These are phyloP conservation scores for Dromas ardeola DNA, from an alignment of 2,113 vertebrate species.

Conservation along the genomic window DNA sequence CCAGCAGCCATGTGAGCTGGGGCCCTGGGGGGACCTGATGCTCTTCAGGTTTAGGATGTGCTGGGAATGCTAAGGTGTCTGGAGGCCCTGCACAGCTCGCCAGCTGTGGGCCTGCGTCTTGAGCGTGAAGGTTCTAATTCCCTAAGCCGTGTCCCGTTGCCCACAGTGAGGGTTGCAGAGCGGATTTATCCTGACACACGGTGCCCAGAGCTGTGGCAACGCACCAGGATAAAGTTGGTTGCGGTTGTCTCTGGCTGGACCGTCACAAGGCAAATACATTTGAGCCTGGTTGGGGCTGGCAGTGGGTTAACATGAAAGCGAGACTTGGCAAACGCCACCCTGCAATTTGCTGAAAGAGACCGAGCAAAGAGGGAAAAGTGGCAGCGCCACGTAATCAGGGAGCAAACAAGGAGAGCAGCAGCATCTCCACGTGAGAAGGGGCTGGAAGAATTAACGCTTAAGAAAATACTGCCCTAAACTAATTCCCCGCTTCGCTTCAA, in stretches of 20 bases:
- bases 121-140: not conserved
- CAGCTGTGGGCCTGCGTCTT: not conserved
- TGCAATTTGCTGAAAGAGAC: not conserved
- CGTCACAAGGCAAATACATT: not conserved
- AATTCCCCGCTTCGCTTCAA: not conserved
- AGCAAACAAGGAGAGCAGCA: slow-evolving; percentile 24
- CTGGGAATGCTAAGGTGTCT: not conserved
- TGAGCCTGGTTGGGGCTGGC: not conserved
- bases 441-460: not conserved
- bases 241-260: not conserved
- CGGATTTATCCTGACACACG: not conserved
- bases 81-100: not conserved
- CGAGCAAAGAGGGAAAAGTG: not conserved
- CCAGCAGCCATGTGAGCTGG: not conserved
- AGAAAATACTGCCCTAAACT: not conserved
- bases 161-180: not conserved
- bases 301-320: not conserved
- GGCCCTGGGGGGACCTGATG: no score
- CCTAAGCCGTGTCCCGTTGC: not conserved
- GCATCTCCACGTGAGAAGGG: not conserved
- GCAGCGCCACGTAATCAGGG: not conserved
- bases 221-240: not conserved
- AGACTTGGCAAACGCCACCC: not conserved
- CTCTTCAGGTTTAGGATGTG: not conserved
- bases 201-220: not conserved